Percentiles rank a stretch among this genome's conserved stretches.
These are phyloP conservation scores for Oreochromis aureus DNA, from an alignment of 2,113 vertebrate genomes.

Conservation along the genomic window DNA sequence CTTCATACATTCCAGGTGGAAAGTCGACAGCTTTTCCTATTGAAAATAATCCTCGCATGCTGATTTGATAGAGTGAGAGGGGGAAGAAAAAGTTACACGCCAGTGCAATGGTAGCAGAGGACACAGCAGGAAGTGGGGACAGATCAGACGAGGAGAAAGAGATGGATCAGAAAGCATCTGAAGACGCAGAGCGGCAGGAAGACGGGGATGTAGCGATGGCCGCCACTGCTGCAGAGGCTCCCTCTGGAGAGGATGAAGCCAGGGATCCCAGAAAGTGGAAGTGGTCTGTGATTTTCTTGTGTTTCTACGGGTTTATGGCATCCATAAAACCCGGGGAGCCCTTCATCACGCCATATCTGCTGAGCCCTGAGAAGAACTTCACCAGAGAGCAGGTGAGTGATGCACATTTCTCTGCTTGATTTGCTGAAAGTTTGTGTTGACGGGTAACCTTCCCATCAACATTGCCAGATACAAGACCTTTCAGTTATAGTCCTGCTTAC, in stretches of 20 bases:
- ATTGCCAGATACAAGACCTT: not conserved
- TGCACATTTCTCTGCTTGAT: not conserved
- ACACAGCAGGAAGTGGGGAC: not conserved
- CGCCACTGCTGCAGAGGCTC: not conserved
- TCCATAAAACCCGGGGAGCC: conserved; percentile 83
- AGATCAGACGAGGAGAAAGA: not conserved
- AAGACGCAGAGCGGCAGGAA: not conserved
- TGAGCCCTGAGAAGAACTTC: conserved; percentile 80
- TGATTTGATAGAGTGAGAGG: not conserved
- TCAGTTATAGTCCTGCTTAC: not conserved
- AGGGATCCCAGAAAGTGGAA: conserved; percentile 53
- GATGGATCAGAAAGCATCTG: not conserved
- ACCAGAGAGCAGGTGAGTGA: conserved; percentile 73
- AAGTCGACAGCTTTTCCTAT: not conserved
- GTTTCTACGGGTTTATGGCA: conserved; percentile 84
- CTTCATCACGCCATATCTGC: conserved; percentile 83
- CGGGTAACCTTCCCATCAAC: not conserved
- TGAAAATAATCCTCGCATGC: not conserved
- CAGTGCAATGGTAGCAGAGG: conserved; percentile 10
- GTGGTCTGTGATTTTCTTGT: conserved; percentile 76
- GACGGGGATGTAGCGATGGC: not conserved
- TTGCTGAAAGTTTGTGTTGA: not conserved
- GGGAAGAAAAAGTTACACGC: not conserved
- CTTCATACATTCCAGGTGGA: not conserved
- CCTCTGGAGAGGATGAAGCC: not conserved